Evolutionary conservation across 2,113 vertebrate genomes (phyloP).

Genomic region (Amblyopsis rosae): DNA sequence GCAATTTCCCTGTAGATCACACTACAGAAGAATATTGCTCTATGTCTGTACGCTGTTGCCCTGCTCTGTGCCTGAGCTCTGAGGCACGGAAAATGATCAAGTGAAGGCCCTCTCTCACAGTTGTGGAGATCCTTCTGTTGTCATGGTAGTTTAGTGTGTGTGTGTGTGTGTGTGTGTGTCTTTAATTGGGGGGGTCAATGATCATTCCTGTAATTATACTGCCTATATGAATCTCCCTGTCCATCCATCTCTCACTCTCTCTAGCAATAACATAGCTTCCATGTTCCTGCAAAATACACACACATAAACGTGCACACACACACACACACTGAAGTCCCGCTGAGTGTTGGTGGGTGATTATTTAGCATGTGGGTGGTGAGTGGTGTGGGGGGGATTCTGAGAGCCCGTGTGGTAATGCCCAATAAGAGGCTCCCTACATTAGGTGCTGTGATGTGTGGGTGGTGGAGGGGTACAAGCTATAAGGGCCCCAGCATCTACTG

Average conservation of each 20-base stretch:
- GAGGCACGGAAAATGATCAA: no score
- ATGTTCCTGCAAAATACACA: neutral
- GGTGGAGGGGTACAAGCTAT: slow-evolving; percentile 16
- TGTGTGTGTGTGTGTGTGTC: slow-evolving; percentile 19
- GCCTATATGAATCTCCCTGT: slow-evolving; percentile 33
- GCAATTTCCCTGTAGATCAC: slow-evolving; percentile 2
- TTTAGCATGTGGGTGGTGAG: neutral
- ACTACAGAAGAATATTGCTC: neutral
- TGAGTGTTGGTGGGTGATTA: slow-evolving; percentile 22
- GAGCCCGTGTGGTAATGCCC: slow-evolving; percentile 48
- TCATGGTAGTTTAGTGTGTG: slow-evolving; percentile 1
- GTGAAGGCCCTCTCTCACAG: no score
- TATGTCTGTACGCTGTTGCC: slow-evolving; percentile 1
- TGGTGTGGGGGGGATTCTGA: slow-evolving; percentile 27
- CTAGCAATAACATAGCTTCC: slow-evolving; percentile 25
- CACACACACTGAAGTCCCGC: slow-evolving; percentile 7
- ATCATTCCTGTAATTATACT: slow-evolving; percentile 54
- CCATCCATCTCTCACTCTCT: slow-evolving; percentile 23
- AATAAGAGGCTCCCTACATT: slow-evolving; percentile 38
- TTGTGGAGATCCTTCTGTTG: slow-evolving; percentile 14
- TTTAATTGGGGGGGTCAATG: slow-evolving; percentile 23
- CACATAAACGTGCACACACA: neutral
- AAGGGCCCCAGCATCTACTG: slow-evolving; percentile 6
- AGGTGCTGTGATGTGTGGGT: no score
- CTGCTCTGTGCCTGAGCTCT: slow-evolving; percentile 17